These are phyloP conservation scores for Trogon melanurus DNA, from an alignment of 2,113 vertebrate species.

Conservation along the genomic window DNA sequence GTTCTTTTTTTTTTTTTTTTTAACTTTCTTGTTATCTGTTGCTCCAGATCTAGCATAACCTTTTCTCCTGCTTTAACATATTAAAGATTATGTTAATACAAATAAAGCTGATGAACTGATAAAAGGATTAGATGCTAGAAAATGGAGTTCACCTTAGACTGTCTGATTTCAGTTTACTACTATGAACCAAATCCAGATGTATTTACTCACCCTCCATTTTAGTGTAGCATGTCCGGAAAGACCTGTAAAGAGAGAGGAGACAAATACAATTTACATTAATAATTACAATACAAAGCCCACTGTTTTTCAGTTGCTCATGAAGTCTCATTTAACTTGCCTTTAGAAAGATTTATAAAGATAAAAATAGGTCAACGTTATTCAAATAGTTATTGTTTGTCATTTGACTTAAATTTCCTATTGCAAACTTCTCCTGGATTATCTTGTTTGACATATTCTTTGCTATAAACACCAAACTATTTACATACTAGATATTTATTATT, in stretches of 20 bases:
- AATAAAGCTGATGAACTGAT: not conserved
- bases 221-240: not conserved
- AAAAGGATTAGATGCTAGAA: not conserved
- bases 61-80: not conserved
- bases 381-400: not conserved
- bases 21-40: not conserved
- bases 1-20: not conserved
- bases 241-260: not conserved
- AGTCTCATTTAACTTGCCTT: not conserved
- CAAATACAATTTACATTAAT: not conserved
- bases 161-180: not conserved
- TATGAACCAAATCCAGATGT: not conserved
- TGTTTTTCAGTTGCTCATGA: not conserved
- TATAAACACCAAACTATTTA: not conserved
- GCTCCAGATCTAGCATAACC: not conserved
- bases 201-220: slow-evolving; percentile 20
- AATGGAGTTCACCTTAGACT: not conserved
- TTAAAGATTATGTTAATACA: not conserved
- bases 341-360: not conserved
- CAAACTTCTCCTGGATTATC: not conserved
- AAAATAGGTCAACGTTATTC: not conserved
- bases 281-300: not conserved
- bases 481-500: not conserved
- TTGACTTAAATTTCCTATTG: not conserved
- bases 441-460: not conserved